Base-by-base conservation (phyloP, 2,888 invertebrate species). In the Biston stratarius region DNA sequence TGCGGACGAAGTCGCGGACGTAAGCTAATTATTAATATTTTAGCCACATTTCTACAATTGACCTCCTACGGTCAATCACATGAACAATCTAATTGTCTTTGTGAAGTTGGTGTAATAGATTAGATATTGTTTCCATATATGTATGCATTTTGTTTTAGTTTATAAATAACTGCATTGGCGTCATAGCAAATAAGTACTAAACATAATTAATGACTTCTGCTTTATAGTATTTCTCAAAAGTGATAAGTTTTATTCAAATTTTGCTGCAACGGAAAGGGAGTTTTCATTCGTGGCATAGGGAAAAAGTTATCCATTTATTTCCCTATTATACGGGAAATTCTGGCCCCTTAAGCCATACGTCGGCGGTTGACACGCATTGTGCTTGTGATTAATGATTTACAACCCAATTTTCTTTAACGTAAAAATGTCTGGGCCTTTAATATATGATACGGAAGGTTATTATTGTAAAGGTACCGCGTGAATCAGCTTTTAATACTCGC, bases 341-440 rank as follows among this genome's bases (percentile, higher is more conserved):
- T 83, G 85, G 80, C 78, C 80, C 90, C 87, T 89, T 83, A 86
- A 85, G 87, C 87, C 86, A 86, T 85, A 86, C 87, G 91, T 88
- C 85, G 83, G 75, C 45, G 81, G 80, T 77, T 86, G 92, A 92
- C 92, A 85, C 89, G 89, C 91, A 92, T 92, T 92, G 92, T 92
- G 81, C 80, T 70, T 74, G 83, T 92, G 92, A 92, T 92, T 91
- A 92, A 93, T 92, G 92, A 86, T 87, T 83, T 83, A 86, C 83
- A 74, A 86, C 88, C 84, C 88, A 91, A 90, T 91, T 90, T 91
- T 90, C 86, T 85, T 83, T 77, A 71, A 82, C 83, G 80, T 84
- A 83, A 88, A 89, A 87, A 84, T 83, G 81, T 80, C 76, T 76
- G 73, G 76, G 74, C 66, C 76, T 77, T 61, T 81, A 79, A 77